Evolutionary conservation across 2,797 vertebrate species (phyloP), one percentile per base, ranked within the genome.

Genomic region (Myiothlypis coronata): DNA sequence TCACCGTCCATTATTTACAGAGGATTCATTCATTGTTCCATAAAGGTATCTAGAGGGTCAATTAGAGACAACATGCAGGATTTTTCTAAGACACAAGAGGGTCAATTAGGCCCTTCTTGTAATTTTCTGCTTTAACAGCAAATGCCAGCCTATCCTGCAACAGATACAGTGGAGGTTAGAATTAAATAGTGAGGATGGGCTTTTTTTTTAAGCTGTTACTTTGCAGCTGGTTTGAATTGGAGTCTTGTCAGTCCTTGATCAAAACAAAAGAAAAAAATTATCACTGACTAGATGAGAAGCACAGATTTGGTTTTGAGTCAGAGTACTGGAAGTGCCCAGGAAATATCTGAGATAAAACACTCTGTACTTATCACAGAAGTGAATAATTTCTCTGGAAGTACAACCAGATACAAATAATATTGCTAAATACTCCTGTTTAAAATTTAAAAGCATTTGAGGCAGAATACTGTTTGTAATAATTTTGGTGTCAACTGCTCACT

Each of bases 41-140:
- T 98, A 98, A 98, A 98, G 98, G 99, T 99, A 99, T 98, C 99
- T 99, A 98, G 99, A 99, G 99, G 99, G 99, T 99, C 99, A 99
- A 99, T 99, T 99, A 99, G 98, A 99, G 98, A 98, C 98, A 98
- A 97, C 98, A 98, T 98, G 98, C 98, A 98, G 98, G 98, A 97
- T 98, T 98, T 98, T 98, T 97, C 98, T 98, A 98, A 98, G 98
- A 98, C 98, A 98, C 98, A 98, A 97, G 98, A 98, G 98, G 98
- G 98, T 98, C 98, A 99, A 98, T 99, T 99, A 98, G 98, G 98
- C 98, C 97, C 97, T 98, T 96, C 97, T 98, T 98, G 97, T 98
- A 98, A 98, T 98, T 98, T 98, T 98, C 97, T 98, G 98, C 97
- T 98, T 98, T 98, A 98, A 96, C 98, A 98, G 98, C 98, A 98